Evolutionary conservation across 1,140 invertebrate genomes (phyloP), one percentile per base, ranked within the genome.

Genomic region (Diachasmimorpha longicaudata): DNA sequence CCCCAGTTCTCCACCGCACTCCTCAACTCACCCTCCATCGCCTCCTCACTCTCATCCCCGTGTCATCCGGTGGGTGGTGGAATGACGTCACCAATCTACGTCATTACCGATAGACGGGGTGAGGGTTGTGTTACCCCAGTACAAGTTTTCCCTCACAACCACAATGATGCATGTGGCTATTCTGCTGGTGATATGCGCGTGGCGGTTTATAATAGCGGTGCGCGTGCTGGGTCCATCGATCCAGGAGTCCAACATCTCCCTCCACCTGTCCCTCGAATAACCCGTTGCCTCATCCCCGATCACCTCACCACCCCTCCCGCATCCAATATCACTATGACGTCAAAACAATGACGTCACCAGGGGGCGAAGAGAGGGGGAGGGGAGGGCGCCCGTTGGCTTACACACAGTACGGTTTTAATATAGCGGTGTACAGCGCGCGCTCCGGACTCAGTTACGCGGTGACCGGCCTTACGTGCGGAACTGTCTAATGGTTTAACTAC

Each of bases 321-420:
- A n/a, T 23, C 58, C 23, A 55, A 23, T 23, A 63, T 11, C 23
- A 25, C 21, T 23, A 63, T 63, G 58, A 63, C 58, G 58, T 63
- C 58, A 63, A 63, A 63, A 4, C 58, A 63, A 63, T 63, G 58
- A 63, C 58, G 58, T 63, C 58, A 63, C 58, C 58, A 9, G 39
- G 23, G 58, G 19, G n/a, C n/a, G n/a, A n/a, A n/a, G n/a, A n/a
- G n/a, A n/a, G n/a, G n/a, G n/a, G n/a, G n/a, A n/a, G n/a, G n/a
- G n/a, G n/a, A n/a, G n/a, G n/a, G 9, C 58, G 23, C 21, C 58
- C 58, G 58, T 63, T 63, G 23, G 58, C 58, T 31, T 87, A 87
- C 85, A 87, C 85, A 86, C 85, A 82, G 84, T 86, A 86, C 86
- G 86, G 86, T 88, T 88, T 88, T 87, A 87, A 88, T 88, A 88